Base-by-base conservation (phyloP, 2,888 invertebrate species). In the Protodeltote pygarga region DNA sequence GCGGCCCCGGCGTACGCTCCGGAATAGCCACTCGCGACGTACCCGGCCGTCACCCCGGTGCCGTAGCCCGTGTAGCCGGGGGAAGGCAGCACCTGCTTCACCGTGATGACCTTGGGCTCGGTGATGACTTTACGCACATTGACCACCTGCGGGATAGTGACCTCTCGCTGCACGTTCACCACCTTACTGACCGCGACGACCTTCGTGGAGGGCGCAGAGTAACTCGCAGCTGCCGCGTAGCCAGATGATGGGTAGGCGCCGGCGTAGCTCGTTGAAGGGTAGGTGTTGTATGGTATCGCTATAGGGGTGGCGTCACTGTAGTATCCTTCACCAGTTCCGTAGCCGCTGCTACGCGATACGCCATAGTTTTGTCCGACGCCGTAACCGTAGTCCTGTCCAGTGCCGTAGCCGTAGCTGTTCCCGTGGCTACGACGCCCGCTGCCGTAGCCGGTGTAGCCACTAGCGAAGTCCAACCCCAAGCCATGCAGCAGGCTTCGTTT, bases 401-500 rank as follows among this genome's bases (percentile, higher is more conserved):
- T 23, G 15, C 41, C 24, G 9, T 51, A 45, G 20, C 58, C 58
- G 28, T 50, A 32, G 10, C 19, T 10, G 1, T 19, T 17, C 16
- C 50, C 10, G 15, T 33, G 27, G 41, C 54, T 28, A 13, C 55
- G 44, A 11, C 21, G 49, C 16, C 39, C 53, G 20, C 47, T 47
- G 3, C 57, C 57, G 15, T 59, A 59, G 25, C 61, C 61, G n/a
- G 47, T 17, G 48, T 21, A 58, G 16, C 53, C 47, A 11, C 51
- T 14, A 45, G 35, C 20, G 11, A 60, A 41, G 21, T 39, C 45
- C 9, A 51, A 21, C 32, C 53, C 52, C 6, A 34, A 23, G 5
- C 29, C 29, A 13, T 31, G 31, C 10, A 58, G 16, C 51, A 71
- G 70, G 41, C 77, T 78, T 31, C 84, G 80, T 70, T 83, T 84